Conservation (phyloP, 2,113 vertebrate species). For the Pterocles burchelli region DNA sequence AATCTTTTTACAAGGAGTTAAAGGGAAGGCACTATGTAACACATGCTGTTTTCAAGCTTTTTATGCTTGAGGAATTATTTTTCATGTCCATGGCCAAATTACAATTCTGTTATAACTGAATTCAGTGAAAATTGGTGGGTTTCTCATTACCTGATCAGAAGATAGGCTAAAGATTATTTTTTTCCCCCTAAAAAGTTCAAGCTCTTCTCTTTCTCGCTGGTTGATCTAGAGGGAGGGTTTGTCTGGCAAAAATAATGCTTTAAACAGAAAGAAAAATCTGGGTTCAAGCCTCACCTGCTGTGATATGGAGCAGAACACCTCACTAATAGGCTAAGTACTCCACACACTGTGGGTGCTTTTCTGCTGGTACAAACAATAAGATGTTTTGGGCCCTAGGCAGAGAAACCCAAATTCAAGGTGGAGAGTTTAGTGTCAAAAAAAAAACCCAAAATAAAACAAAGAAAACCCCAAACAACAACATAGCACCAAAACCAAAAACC, state of each 20-base stretch:
- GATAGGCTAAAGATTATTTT: background rate
- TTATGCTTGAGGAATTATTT: background rate
- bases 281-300: background rate
- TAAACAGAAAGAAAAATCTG: background rate
- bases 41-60: background rate
- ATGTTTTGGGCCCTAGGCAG: background rate
- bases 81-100: background rate
- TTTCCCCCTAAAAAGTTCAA: background rate
- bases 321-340: background rate
- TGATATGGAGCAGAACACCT: background rate
- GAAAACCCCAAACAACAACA: background rate
- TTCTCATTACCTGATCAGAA: background rate
- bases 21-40: background rate
- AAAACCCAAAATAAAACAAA: background rate
- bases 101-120: background rate
- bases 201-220: background rate
- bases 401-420: background rate
- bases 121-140: background rate
- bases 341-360: background rate
- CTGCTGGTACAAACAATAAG: background rate
- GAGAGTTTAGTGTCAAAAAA: background rate
- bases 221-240: background rate
- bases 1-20: background rate
- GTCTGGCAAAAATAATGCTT: background rate
- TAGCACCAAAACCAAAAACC: fast-evolving